Evolutionary conservation across 2,797 vertebrate species (phyloP).

Genomic region (Knipowitschia caucasica): DNA sequence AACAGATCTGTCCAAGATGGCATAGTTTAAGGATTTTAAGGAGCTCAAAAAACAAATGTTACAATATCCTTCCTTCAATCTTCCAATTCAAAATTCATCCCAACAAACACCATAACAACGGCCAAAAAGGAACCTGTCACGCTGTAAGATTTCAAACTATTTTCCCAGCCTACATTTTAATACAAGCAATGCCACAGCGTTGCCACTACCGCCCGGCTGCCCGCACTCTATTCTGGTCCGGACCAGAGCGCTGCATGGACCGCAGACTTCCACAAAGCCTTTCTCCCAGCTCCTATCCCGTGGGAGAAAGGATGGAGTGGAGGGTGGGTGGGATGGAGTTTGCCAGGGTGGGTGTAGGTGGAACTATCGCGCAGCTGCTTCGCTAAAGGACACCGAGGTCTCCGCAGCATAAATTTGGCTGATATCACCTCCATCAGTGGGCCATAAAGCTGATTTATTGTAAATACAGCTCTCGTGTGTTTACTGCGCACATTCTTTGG

Average conservation of each 20-base stretch:
- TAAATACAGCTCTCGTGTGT: slow-evolving; percentile 96
- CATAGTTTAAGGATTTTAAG: too few species aligned
- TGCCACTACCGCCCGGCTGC: slow-evolving; percentile 62
- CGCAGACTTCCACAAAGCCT: slow-evolving; percentile 67
- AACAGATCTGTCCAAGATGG: too few species aligned
- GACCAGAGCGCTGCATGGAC: slow-evolving; percentile 61
- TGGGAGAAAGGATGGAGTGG: slow-evolving; percentile 24
- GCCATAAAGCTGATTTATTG: slow-evolving; percentile 99
- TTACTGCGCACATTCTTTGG: slow-evolving; percentile 96
- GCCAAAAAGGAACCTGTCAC: too few species aligned
- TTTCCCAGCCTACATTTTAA: slow-evolving; percentile 60
- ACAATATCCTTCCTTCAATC: too few species aligned
- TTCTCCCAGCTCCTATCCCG: slow-evolving; percentile 38
- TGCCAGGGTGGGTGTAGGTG: slow-evolving; percentile 28
- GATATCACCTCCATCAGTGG: slow-evolving; percentile 97
- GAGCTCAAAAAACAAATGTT: too few species aligned
- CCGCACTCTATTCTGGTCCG: slow-evolving; percentile 72
- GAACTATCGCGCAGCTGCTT: slow-evolving; percentile 85
- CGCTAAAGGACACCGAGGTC: slow-evolving; percentile 79
- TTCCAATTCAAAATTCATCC: too few species aligned
- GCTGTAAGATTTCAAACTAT: slow-evolving; percentile 52
- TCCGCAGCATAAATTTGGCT: slow-evolving; percentile 89
- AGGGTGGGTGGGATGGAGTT: background rate
- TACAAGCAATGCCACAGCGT: slow-evolving; percentile 36
- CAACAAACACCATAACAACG: too few species aligned